Evolutionary conservation across 1,140 invertebrate species (phyloP).

Genomic region (Panagrolaimus sp.): DNA sequence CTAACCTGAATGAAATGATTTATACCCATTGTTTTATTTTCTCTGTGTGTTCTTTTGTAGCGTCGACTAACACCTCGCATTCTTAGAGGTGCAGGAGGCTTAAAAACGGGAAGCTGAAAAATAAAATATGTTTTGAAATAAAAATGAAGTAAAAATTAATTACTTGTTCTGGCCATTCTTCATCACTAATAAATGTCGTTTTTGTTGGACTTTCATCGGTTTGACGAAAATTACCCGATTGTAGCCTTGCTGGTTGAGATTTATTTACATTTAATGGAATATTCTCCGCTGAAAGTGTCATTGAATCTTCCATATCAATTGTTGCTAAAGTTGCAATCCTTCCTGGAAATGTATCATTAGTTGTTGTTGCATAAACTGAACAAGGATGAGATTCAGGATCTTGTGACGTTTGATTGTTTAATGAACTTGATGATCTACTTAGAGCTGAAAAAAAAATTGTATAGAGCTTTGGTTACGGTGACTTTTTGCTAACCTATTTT

Average conservation of each 20-base stretch:
- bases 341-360: background rate
- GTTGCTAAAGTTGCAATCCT: background rate
- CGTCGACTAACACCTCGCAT: background rate
- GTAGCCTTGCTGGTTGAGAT: too few species aligned
- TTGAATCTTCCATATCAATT: background rate
- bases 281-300: too few species aligned
- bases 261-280: background rate
- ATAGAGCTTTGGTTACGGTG: background rate
- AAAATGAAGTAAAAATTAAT: background rate
- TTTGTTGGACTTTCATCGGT: constrained; percentile 22
- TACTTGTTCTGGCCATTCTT: constrained; percentile 17
- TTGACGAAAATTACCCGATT: background rate
- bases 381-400: background rate
- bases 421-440: constrained; percentile 8
- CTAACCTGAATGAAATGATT: too few species aligned
- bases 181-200: constrained; percentile 20
- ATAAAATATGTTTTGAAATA: background rate
- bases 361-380: background rate
- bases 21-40: background rate
- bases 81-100: background rate
- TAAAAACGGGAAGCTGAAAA: background rate
- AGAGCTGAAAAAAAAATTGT: background rate
- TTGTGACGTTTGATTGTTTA: background rate
- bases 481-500: background rate
- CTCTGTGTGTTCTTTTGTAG: background rate